phyloP scores from a whole-genome alignment of 53 echinoderm and acorn worm genomes.

The Temnopleurus reevesii region DNA sequence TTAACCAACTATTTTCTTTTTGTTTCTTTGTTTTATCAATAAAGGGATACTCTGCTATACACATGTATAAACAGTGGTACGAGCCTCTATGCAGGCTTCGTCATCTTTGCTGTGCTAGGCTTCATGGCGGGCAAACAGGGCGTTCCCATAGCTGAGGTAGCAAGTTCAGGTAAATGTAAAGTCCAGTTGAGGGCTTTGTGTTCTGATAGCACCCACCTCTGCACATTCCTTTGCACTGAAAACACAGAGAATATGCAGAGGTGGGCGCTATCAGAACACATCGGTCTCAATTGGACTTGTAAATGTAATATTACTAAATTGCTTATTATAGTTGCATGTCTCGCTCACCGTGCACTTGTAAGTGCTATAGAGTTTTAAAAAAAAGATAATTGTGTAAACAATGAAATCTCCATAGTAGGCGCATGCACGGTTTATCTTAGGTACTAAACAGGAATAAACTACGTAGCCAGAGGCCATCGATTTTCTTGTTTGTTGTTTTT shows the following conservation, averaged over 20 bases:
- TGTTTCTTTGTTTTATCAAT: not conserved
- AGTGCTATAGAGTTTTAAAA: too few species aligned
- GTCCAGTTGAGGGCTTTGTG: not conserved
- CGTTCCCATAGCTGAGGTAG: slow-evolving; percentile 44
- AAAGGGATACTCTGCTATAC: slow-evolving; percentile 54
- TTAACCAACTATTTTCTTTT: not conserved
- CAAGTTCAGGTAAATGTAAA: slow-evolving; percentile 41
- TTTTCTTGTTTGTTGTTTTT: too few species aligned
- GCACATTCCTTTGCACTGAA: not conserved
- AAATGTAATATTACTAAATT: too few species aligned
- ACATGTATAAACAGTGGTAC: slow-evolving; percentile 50
- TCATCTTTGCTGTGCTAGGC: slow-evolving; percentile 61
- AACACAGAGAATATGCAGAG: not conserved
- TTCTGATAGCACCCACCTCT: not conserved
- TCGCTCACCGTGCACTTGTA: too few species aligned
- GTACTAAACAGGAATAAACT: too few species aligned
- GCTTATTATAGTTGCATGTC: too few species aligned
- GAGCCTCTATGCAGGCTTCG: slow-evolving; percentile 59
- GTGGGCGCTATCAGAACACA: too few species aligned
- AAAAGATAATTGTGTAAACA: too few species aligned
- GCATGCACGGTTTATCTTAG: too few species aligned
- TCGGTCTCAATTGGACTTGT: too few species aligned
- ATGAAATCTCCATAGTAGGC: too few species aligned
- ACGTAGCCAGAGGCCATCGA: too few species aligned
- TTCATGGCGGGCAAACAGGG: slow-evolving; percentile 67